Conservation (phyloP, 2,113 vertebrate species). For the Shinisaurus crocodilurus region DNA sequence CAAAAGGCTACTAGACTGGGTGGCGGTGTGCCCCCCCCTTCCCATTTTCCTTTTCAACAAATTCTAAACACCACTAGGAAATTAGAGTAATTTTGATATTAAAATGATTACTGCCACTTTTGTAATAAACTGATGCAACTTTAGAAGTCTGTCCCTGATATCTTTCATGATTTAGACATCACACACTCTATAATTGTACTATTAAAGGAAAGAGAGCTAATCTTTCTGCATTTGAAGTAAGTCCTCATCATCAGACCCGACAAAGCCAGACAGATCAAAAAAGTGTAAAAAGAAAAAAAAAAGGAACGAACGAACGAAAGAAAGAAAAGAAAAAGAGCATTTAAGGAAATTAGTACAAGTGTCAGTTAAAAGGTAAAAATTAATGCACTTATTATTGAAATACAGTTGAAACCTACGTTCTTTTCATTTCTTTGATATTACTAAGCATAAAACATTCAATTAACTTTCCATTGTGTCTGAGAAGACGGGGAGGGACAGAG, state of each 20-base stretch:
- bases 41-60: slow-evolving; percentile 44
- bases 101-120: slow-evolving; percentile 81
- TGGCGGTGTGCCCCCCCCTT: slow-evolving; percentile 14
- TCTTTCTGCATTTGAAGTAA: slow-evolving; percentile 85
- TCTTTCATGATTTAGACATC: slow-evolving; percentile 83
- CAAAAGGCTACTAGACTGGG: slow-evolving; percentile 54
- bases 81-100: slow-evolving; percentile 80
- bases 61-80: slow-evolving; percentile 72
- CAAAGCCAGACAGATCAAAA: slow-evolving; percentile 87
- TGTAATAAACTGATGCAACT: slow-evolving; percentile 79
- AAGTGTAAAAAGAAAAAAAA: slow-evolving; percentile 58
- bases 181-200: slow-evolving; percentile 82
- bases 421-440: slow-evolving; percentile 85
- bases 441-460: slow-evolving; percentile 86
- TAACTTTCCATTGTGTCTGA: slow-evolving; percentile 82
- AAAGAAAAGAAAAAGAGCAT: slow-evolving; percentile 71
- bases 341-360: slow-evolving; percentile 87
- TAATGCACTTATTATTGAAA: slow-evolving; percentile 85
- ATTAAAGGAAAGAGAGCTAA: slow-evolving; percentile 84
- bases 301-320: neutral
- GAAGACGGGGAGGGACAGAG: slow-evolving; percentile 66
- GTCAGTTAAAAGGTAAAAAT: slow-evolving; percentile 88
- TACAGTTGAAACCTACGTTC: slow-evolving; percentile 81
- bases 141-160: slow-evolving; percentile 76
- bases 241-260: slow-evolving; percentile 81